Base-by-base conservation (phyloP, 2,888 invertebrate species). In the Tinea trinotella region DNA sequence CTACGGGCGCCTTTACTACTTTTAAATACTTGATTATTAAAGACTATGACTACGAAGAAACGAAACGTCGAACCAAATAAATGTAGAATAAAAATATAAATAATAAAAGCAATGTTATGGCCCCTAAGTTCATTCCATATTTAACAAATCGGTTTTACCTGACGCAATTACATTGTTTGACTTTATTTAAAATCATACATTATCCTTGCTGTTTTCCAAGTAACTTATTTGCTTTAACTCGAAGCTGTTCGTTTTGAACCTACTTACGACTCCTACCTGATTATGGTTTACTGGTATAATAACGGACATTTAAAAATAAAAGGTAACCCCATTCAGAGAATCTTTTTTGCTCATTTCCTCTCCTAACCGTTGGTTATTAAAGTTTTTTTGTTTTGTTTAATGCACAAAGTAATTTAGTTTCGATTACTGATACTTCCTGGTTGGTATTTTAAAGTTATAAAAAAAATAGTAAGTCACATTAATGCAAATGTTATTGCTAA, bases 271-370 rank as follows among this genome's bases (percentile, higher is more conserved):
- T 50, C 46, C 24, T 24, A 24, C 24, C 50, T 24, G 24, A 50
- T 50, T 50, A 24, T 64, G 60, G 65, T 66, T 57, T 18, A 13
- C 40, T 13, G 12, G 40, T 36, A 62, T 75, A 77, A 77, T 75
- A 73, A 74, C 73, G 56, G 73, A 71, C 70, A 76, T 77, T 77
- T 71, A 57, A 67, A 68, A 68, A 68, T 68, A 61, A 66, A 68
- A 65, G 62, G 62, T 66, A 63, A 61, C 63, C 62, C 65, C 62
- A 64, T 72, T 74, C 74, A 60, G 61, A 62, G 74, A 74, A 75
- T 63, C 62, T 61, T 63, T 68, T 65, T 63, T 59, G 63, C 65
- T 70, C 64, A 62, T 70, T 76, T 67, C 67, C 64, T 67, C 64
- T 64, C 7, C 24, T 64, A 59, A 65, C 64, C 68, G 64, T 66